Evolutionary conservation across 2,888 invertebrate species (phyloP).

Genomic region (Chelonus formosanus): DNA sequence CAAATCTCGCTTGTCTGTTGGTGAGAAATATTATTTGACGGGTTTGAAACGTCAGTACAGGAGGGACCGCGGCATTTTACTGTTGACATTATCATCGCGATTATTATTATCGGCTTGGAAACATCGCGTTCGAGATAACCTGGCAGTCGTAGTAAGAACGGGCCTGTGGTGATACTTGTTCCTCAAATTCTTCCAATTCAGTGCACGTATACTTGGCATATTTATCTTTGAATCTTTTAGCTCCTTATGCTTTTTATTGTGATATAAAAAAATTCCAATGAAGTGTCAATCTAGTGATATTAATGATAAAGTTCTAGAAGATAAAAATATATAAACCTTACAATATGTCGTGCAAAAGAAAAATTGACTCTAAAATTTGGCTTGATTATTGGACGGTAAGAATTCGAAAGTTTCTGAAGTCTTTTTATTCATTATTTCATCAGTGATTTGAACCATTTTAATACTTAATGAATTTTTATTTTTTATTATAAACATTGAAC

Average conservation of each 20-base stretch:
- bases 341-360: slow-evolving; percentile 56
- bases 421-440: background rate
- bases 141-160: slow-evolving; percentile 30
- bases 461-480: no score
- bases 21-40: no score
- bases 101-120: slow-evolving; percentile 44
- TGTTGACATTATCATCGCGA: slow-evolving; percentile 38
- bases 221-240: background rate
- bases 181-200: background rate
- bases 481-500: no score
- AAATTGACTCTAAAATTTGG: slow-evolving; percentile 57
- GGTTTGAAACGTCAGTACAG: background rate
- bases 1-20: no score
- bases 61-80: slow-evolving; percentile 15
- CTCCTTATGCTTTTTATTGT: background rate
- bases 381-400: slow-evolving; percentile 54
- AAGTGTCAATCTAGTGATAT: slow-evolving; percentile 1
- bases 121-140: slow-evolving; percentile 43
- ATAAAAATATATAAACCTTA: no score
- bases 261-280: background rate
- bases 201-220: background rate
- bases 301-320: background rate
- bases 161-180: slow-evolving; percentile 2
- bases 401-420: slow-evolving; percentile 13
- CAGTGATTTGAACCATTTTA: no score